Conservation (phyloP, 2,113 vertebrate species). For the Lagopus muta region DNA sequence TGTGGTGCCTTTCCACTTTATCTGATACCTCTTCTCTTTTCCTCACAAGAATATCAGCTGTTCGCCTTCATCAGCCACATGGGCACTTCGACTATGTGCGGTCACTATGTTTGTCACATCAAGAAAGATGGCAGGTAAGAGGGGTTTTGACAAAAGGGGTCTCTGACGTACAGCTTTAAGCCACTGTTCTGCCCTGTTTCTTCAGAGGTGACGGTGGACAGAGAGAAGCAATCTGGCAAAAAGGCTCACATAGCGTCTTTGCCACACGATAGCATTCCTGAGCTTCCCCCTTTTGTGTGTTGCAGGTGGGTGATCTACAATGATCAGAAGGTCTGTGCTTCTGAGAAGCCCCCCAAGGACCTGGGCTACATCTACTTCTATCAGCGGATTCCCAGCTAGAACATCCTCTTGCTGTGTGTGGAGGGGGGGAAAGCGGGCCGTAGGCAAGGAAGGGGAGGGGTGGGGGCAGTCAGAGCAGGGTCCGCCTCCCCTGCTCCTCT, state of each 20-base stretch:
- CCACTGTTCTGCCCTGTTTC: not conserved
- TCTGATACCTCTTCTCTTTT: not conserved
- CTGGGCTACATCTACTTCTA: constrained; percentile 99
- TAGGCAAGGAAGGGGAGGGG: not conserved
- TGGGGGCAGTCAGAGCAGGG: constrained; percentile 4
- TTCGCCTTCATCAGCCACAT: constrained; percentile 99
- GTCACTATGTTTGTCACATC: constrained; percentile 99
- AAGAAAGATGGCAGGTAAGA: constrained; percentile 96
- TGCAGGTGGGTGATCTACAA: constrained; percentile 98
- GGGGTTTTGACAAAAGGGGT: not conserved
- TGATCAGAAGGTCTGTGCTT: constrained; percentile 98
- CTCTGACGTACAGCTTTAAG: not conserved
- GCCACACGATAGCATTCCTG: not conserved
- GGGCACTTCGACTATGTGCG: constrained; percentile 99
- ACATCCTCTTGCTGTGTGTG: not conserved
- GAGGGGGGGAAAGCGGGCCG: constrained; percentile 27
- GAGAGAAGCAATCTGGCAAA: not conserved
- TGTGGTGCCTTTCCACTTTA: not conserved
- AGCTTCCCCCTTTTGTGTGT: not conserved
- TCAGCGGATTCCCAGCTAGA: constrained; percentile 90
- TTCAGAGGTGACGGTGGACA: not conserved
- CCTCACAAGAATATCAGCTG: constrained; percentile 90
- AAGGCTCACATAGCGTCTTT: fast-evolving
- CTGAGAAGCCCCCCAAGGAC: constrained; percentile 98
- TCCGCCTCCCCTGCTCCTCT: not conserved